phyloP scores from a whole-genome alignment of 2,113 vertebrate genomes.

The Hyperopisus bebe region DNA sequence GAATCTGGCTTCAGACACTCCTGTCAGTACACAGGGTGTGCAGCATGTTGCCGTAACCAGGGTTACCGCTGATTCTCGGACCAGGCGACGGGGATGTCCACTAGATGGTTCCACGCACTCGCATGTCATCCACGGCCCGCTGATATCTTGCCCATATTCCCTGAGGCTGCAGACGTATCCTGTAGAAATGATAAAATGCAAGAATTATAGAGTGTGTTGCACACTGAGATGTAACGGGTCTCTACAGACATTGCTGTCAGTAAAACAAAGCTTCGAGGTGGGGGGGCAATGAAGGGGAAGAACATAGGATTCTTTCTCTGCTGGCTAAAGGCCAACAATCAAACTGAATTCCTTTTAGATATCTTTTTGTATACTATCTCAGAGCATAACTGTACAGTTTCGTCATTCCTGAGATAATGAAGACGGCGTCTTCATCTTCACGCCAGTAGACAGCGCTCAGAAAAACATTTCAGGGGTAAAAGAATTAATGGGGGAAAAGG shows the following conservation, averaged over 20 bases:
- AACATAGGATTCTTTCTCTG: slow-evolving; percentile 18
- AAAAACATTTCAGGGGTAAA: slow-evolving; percentile 21
- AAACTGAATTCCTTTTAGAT: slow-evolving; percentile 34
- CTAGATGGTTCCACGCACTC: not conserved
- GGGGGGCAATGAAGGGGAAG: not conserved
- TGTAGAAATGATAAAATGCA: not conserved
- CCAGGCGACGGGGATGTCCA: not conserved
- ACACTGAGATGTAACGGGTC: not conserved
- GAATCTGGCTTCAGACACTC: not conserved
- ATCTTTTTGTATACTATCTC: slow-evolving; percentile 33
- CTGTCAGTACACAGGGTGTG: not conserved
- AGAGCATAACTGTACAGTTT: slow-evolving; percentile 39
- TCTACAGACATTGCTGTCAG: not conserved
- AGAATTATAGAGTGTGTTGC: not conserved
- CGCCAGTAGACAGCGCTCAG: slow-evolving; percentile 15
- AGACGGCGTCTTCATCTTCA: slow-evolving; percentile 39
- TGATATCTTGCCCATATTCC: not conserved
- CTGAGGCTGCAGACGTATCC: not conserved
- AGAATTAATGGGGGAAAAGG: not conserved
- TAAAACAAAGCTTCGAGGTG: not conserved
- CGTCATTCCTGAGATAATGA: slow-evolving; percentile 40
- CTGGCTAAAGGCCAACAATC: slow-evolving; percentile 36
- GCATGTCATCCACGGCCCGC: not conserved
- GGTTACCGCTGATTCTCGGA: not conserved
- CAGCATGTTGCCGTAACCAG: not conserved